Evolutionary conservation across 2,113 vertebrate species (phyloP).

Genomic region (Ciconia stormi): DNA sequence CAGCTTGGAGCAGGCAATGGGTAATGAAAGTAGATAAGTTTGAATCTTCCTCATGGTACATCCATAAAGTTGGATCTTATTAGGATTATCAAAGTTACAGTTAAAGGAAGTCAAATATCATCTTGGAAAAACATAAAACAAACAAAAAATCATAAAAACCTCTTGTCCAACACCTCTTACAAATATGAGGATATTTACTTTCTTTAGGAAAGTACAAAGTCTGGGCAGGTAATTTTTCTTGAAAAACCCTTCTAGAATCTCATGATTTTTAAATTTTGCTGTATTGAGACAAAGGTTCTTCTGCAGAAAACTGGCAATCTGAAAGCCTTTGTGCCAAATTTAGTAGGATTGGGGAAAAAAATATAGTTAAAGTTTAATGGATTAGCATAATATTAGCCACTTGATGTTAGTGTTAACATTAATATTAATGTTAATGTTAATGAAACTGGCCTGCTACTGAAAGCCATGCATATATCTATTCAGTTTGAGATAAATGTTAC

Average conservation of each 20-base stretch:
- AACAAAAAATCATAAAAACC: not conserved
- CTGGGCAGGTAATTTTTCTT: not conserved
- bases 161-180: not conserved
- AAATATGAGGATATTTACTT: not conserved
- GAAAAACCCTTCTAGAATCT: not conserved
- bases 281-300: not conserved
- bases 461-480: not conserved
- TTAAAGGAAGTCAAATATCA: not conserved
- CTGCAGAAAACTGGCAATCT: not conserved
- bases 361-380: not conserved
- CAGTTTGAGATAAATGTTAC: not conserved
- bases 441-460: not conserved
- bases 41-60: not conserved
- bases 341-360: fast-evolving
- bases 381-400: not conserved
- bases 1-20: not conserved
- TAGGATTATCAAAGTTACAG: not conserved
- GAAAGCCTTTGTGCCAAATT: not conserved
- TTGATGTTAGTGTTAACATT: not conserved
- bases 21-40: not conserved
- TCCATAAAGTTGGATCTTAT: not conserved
- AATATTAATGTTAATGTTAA: not conserved
- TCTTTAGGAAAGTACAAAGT: not conserved
- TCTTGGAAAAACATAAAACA: not conserved
- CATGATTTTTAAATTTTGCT: not conserved